A percentile compares a stretch with the other conserved stretches of the same genome.
These are phyloP conservation scores for Sipha flava DNA, from an alignment of 1,140 invertebrate genomes.

Conservation along the genomic window DNA sequence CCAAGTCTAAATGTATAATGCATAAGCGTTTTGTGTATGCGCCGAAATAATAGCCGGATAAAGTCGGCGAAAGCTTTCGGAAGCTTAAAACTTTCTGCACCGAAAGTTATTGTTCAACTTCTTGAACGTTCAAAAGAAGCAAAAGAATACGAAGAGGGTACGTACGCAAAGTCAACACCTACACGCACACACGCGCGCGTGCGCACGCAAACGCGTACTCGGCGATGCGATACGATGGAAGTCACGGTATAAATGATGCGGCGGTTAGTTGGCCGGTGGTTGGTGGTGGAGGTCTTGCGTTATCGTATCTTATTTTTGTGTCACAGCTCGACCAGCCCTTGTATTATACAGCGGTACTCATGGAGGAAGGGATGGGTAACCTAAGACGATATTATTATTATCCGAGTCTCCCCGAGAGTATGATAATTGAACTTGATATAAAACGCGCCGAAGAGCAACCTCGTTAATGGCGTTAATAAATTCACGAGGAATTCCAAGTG, in stretches of 20 bases:
- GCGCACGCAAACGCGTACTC: no score
- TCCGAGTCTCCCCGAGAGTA: neutral
- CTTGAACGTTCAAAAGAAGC: neutral
- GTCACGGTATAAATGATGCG: neutral
- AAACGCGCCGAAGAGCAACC: neutral
- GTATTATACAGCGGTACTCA: no score
- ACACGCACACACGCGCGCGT: neutral
- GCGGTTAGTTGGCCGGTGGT: neutral
- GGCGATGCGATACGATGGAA: no score
- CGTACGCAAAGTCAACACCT: neutral
- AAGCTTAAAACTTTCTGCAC: conserved; percentile 25
- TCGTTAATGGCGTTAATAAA: neutral
- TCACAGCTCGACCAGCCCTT: neutral
- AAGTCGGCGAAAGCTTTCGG: conserved; percentile 26
- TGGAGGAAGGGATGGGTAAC: neutral
- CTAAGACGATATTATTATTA: neutral
- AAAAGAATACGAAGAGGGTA: neutral
- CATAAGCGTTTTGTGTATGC: conserved; percentile 30
- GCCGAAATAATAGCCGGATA: conserved; percentile 27
- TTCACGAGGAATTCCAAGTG: no score
- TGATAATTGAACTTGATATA: neutral
- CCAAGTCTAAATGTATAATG: conserved; percentile 25
- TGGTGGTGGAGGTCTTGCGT: neutral
- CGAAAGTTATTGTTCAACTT: conserved; percentile 27
- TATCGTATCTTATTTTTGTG: neutral